Percentiles rank a stretch among this genome's conserved stretches.
Evolutionary conservation across 1,140 invertebrate species (phyloP).

Genomic region (Nebria ingens): DNA sequence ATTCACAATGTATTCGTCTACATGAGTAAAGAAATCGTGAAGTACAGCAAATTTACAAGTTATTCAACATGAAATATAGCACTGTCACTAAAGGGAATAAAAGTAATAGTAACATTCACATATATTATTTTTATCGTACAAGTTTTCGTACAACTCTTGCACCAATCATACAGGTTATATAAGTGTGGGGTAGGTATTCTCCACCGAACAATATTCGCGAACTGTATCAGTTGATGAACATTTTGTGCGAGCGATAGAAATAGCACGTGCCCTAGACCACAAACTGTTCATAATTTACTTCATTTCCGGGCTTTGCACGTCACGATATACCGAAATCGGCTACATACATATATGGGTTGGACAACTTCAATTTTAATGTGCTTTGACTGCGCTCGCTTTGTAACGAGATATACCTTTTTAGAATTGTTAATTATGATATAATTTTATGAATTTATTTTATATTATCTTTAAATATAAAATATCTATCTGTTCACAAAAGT

Average conservation of each 20-base stretch:
- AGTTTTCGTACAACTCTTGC: not conserved
- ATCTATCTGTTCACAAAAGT: no score
- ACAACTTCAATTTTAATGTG: no score
- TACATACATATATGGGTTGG: no score
- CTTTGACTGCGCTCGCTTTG: no score
- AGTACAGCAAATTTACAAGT: not conserved
- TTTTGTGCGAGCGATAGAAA: not conserved
- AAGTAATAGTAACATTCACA: not conserved
- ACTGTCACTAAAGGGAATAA: not conserved
- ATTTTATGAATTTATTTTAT: no score
- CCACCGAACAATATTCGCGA: not conserved
- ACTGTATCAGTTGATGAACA: not conserved
- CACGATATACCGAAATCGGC: no score
- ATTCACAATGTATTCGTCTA: not conserved
- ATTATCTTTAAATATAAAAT: no score
- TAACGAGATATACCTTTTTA: no score
- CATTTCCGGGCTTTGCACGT: no score
- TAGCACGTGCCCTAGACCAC: not conserved
- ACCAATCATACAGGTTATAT: not conserved
- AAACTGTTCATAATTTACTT: not conserved
- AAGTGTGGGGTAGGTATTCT: not conserved
- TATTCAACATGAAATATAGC: not conserved
- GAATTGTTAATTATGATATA: no score
- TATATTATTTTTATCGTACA: slow-evolving; percentile 1
- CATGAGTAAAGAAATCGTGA: not conserved